phyloP scores from a whole-genome alignment of 2,888 invertebrate species.

The Coleophora deauratella region DNA sequence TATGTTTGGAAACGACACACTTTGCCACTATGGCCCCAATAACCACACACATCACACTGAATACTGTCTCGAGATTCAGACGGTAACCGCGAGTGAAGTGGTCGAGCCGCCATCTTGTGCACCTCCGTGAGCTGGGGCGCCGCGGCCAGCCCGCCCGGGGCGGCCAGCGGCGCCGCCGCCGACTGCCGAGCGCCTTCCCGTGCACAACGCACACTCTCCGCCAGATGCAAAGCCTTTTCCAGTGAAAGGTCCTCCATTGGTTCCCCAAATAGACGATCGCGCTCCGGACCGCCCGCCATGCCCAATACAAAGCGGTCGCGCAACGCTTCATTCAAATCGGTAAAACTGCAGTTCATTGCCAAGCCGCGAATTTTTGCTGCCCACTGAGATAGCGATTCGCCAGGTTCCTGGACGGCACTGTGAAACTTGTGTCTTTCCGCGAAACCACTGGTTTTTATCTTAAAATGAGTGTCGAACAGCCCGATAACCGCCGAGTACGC shows the following conservation, averaged over 20 bases:
- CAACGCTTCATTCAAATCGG: not conserved
- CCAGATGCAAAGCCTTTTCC: constrained; percentile 9
- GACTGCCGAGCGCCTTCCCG: constrained; percentile 2
- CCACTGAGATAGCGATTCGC: constrained; percentile 4
- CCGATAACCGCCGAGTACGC: not conserved
- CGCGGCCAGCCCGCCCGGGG: not conserved
- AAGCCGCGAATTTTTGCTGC: constrained; percentile 6
- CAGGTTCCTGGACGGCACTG: constrained; percentile 1
- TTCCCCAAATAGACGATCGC: constrained; percentile 3
- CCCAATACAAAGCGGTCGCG: constrained; percentile 7
- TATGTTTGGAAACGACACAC: too few species aligned
- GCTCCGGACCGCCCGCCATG: constrained; percentile 4
- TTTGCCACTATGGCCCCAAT: too few species aligned
- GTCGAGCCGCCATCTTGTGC: not conserved
- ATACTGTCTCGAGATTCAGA: too few species aligned
- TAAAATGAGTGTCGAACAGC: constrained; percentile 5
- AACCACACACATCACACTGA: too few species aligned
- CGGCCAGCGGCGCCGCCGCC: not conserved
- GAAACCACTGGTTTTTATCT: not conserved
- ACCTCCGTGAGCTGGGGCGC: not conserved
- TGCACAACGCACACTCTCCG: constrained; percentile 8
- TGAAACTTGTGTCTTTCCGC: constrained; percentile 6
- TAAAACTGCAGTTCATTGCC: constrained; percentile 5
- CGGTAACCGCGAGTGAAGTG: too few species aligned
- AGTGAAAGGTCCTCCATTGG: constrained; percentile 4